Evolutionary conservation across 30 jellyfish, hydroid and myxozoan species (phyloP).

Genomic region (Aurelia aurita complex sp. Pacific): DNA sequence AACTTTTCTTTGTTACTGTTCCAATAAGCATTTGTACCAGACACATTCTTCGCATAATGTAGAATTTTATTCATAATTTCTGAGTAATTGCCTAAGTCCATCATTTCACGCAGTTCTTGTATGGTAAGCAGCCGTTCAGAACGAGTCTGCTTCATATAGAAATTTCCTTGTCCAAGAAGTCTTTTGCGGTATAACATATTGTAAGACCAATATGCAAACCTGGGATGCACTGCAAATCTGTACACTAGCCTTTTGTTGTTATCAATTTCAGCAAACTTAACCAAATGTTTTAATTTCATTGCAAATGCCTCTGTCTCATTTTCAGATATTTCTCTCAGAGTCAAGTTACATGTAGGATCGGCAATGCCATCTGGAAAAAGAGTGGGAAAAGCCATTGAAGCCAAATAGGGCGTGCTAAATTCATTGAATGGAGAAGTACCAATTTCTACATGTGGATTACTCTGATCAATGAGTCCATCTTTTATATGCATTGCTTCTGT

Average conservation of each 20-base stretch:
- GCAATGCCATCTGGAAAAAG: constrained; percentile 52
- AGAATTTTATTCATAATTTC: constrained; percentile 30
- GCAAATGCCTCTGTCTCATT: constrained; percentile 32
- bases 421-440: constrained; percentile 49
- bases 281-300: constrained; percentile 41
- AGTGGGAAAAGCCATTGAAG: constrained; percentile 41
- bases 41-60: background rate
- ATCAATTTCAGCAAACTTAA: constrained; percentile 55
- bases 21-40: too few species aligned
- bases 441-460: constrained; percentile 15
- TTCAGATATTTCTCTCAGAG: constrained; percentile 19
- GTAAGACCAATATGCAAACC: constrained; percentile 61
- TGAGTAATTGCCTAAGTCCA: constrained; percentile 6
- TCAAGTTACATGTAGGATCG: constrained; percentile 33
- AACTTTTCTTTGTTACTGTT: too few species aligned
- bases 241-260: background rate
- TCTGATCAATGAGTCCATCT: constrained; percentile 24
- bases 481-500: constrained; percentile 29
- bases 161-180: constrained; percentile 47
- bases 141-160: constrained; percentile 46
- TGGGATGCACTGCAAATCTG: constrained; percentile 66
- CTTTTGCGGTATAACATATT: constrained; percentile 56
- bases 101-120: constrained; percentile 46
- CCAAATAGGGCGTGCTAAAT: constrained; percentile 27
- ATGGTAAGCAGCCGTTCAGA: constrained; percentile 23